These are phyloP conservation scores for Ptychoptera albimana DNA, from an alignment of 2,888 invertebrate species.

Conservation along the genomic window DNA sequence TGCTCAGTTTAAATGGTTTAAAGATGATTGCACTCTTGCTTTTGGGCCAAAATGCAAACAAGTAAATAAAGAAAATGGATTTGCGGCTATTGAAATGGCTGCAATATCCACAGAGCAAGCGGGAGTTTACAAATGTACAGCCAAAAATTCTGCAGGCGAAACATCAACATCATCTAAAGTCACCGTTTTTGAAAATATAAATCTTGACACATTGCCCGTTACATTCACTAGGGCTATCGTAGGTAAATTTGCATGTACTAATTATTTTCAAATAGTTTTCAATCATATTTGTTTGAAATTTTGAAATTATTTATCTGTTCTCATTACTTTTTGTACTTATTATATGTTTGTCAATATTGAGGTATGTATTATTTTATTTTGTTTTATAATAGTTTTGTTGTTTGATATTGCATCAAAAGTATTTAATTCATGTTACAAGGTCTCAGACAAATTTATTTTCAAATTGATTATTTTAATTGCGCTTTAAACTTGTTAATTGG, in stretches of 20 bases:
- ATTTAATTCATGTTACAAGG: too few species aligned
- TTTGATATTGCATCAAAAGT: too few species aligned
- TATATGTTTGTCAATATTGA: conserved; percentile 8
- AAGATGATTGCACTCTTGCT: conserved; percentile 44
- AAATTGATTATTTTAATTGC: too few species aligned
- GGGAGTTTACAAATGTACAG: conserved; percentile 63
- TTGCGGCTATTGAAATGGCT: conserved; percentile 57
- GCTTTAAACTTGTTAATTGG: too few species aligned
- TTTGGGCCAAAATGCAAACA: conserved; percentile 42
- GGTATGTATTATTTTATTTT: background rate
- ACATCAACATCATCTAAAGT: conserved; percentile 50
- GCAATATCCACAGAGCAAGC: conserved; percentile 51
- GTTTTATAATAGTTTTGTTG: too few species aligned
- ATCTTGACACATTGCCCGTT: conserved; percentile 48
- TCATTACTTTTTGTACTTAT: conserved; percentile 10
- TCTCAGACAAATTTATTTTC: too few species aligned
- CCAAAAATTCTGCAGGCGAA: conserved; percentile 56
- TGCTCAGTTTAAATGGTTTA: conserved; percentile 57
- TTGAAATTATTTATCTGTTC: background rate
- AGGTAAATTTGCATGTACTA: conserved; percentile 36
- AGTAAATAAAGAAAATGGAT: conserved; percentile 43
- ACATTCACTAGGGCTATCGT: conserved; percentile 59
- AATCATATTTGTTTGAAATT: conserved; percentile 3
- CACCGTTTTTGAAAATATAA: conserved; percentile 51
- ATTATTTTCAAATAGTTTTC: too few species aligned